phyloP scores from a whole-genome alignment of 1,140 invertebrate genomes.

The Panulirus ornatus region DNA sequence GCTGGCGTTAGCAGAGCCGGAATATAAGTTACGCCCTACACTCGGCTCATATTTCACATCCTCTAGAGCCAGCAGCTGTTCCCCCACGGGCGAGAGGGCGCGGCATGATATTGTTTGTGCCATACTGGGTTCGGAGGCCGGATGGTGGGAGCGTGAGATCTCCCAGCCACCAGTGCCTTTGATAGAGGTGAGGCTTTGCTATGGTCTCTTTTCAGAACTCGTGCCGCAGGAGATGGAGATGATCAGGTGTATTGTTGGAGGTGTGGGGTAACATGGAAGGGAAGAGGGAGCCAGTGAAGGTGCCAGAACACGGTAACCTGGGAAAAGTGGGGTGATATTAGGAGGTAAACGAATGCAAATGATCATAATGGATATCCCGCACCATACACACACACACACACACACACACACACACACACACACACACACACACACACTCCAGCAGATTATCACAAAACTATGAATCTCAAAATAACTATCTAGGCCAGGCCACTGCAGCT shows the following conservation, averaged over 20 bases:
- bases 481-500: too few species aligned
- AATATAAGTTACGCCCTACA: too few species aligned
- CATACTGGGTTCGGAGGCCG: too few species aligned
- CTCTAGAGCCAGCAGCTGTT: too few species aligned
- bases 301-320: not conserved
- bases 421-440: constrained; percentile 22
- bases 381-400: constrained; percentile 10
- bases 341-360: not conserved
- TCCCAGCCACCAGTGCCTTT: too few species aligned
- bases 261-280: not conserved
- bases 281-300: not conserved
- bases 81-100: too few species aligned
- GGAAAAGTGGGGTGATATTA: not conserved
- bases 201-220: too few species aligned
- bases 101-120: too few species aligned
- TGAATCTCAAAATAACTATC: not conserved
- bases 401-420: constrained; percentile 34
- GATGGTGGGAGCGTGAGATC: too few species aligned
- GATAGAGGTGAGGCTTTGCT: too few species aligned
- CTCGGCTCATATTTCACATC: too few species aligned
- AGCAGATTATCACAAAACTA: not conserved
- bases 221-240: not conserved
- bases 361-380: not conserved
- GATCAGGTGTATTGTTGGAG: not conserved
- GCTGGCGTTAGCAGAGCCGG: too few species aligned